Conservation (phyloP, 1,140 invertebrate species). For the Lysiphlebus fabarum region DNA sequence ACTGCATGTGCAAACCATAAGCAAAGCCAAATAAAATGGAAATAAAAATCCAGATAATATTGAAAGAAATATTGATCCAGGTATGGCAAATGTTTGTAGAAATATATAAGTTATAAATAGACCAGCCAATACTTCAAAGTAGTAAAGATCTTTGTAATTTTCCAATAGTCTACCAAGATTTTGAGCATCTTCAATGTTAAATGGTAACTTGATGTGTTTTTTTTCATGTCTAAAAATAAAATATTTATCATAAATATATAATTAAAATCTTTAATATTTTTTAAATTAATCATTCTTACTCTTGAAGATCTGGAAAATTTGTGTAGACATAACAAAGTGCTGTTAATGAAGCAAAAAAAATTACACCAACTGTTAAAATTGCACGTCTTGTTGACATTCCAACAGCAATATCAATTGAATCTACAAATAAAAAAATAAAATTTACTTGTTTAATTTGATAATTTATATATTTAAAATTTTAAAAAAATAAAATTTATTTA, state of each 20-base stretch:
- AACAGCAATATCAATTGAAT: slow-evolving; percentile 8
- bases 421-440: slow-evolving; percentile 12
- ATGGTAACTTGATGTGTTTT: slow-evolving; percentile 85
- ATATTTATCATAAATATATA: slow-evolving; percentile 16
- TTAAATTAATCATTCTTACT: slow-evolving; percentile 62
- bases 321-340: slow-evolving; percentile 67
- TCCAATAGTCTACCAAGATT: slow-evolving; percentile 86
- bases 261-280: slow-evolving; percentile 24
- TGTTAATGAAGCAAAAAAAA: slow-evolving; percentile 65
- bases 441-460: no score
- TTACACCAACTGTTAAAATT: slow-evolving; percentile 58
- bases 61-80: slow-evolving; percentile 96
- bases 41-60: slow-evolving; percentile 97
- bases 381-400: slow-evolving; percentile 57
- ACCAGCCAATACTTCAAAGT: slow-evolving; percentile 83
- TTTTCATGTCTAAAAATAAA: slow-evolving; percentile 78
- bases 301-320: slow-evolving; percentile 77
- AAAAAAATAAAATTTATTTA: no score
- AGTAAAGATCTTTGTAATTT: slow-evolving; percentile 93
- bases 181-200: slow-evolving; percentile 95
- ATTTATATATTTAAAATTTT: no score
- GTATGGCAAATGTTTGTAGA: slow-evolving; percentile 99
- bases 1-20: slow-evolving; percentile 93
- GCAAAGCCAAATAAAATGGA: slow-evolving; percentile 84
- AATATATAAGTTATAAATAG: slow-evolving; percentile 94